Evolutionary conservation across 2,797 vertebrate species (phyloP).

Genomic region (Urosaurus nigricauda): DNA sequence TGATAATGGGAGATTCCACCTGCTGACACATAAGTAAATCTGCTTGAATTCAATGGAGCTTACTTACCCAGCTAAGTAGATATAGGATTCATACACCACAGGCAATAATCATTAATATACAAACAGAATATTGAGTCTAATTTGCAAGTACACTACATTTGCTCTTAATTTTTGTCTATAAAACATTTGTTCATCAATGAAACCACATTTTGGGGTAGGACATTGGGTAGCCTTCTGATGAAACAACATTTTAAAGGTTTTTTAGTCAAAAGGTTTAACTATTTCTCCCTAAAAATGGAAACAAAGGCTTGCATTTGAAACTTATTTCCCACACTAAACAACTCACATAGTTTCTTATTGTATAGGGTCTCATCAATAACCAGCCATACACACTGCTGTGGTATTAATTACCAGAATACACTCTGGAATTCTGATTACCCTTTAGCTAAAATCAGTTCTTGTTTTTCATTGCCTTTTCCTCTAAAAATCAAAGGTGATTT

Average conservation of each 20-base stretch:
- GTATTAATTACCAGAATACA: neutral
- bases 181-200: neutral
- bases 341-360: neutral
- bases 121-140: neutral
- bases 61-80: neutral
- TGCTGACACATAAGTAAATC: neutral
- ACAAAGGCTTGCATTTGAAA: neutral
- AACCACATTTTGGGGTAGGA: neutral
- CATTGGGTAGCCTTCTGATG: too few relatives aligned
- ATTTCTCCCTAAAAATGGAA: neutral
- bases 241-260: neutral
- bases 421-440: constrained; percentile 6
- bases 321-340: neutral
- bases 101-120: neutral
- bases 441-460: constrained; percentile 16
- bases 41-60: neutral
- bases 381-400: neutral
- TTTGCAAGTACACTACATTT: neutral
- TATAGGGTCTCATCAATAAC: neutral
- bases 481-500: constrained; percentile 30
- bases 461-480: neutral
- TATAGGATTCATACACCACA: neutral
- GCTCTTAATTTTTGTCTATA: neutral
- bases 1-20: neutral
- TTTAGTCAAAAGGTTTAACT: neutral